Percentiles rank a stretch among this genome's conserved stretches.
Evolutionary conservation across 2,888 invertebrate genomes (phyloP).

Genomic region (Acanthosepion pharaonis): DNA sequence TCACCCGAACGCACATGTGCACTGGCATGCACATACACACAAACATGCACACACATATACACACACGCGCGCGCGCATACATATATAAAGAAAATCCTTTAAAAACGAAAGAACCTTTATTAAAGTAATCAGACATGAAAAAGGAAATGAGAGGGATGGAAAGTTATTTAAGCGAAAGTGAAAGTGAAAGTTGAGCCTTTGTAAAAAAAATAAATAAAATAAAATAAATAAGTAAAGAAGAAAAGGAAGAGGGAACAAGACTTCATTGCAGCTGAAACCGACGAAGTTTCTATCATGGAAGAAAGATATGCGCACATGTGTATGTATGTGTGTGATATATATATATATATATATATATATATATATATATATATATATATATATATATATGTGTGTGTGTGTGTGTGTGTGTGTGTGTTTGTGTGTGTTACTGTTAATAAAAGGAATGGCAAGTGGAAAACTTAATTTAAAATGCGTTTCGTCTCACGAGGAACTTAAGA

Average conservation of each 20-base stretch:
- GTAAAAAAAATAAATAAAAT: background rate
- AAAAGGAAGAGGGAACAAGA: background rate
- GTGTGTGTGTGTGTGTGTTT: conserved; percentile 37
- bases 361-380: conserved; percentile 24
- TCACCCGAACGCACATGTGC: background rate
- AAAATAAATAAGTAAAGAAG: background rate
- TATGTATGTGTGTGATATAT: background rate
- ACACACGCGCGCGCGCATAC: background rate
- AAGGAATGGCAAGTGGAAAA: no score
- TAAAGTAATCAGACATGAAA: background rate
- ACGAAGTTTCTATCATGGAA: background rate
- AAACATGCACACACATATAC: background rate
- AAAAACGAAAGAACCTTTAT: background rate
- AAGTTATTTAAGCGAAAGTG: background rate
- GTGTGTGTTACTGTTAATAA: background rate
- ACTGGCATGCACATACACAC: background rate
- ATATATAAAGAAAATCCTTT: background rate
- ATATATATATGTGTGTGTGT: conserved; percentile 47
- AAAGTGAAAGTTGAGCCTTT: background rate
- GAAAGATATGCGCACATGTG: no score
- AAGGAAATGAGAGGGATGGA: background rate
- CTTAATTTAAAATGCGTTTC: no score
- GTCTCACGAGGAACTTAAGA: no score
- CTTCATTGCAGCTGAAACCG: background rate
- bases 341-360: conserved; percentile 46